Base-by-base conservation (phyloP, 2,113 vertebrate genomes). In the Myrmecophaga tridactyla region DNA sequence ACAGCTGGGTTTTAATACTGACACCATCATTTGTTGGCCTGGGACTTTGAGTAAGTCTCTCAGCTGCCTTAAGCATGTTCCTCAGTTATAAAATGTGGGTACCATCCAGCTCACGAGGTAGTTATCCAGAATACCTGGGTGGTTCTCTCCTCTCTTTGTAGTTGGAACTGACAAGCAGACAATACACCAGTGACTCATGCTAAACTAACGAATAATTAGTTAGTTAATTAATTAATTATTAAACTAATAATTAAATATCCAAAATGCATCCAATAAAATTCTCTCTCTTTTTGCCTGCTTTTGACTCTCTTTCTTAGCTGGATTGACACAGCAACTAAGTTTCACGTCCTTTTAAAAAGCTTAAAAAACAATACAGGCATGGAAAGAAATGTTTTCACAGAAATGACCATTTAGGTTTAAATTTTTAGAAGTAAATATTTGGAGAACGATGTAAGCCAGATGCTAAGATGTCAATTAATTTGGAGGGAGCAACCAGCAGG, bases 381-480 rank as follows among this genome's bases (percentile, higher is more conserved):
- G 43, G 25, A 81, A 80, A 65, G 34, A 86, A 83, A 60, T 48
- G 0, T 82, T 70, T 87, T 60, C 4, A 76, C 53, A 85, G 60
- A 87, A 89, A 92, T 51, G 15, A 41, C 2, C 41, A 41, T 41
- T 87, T 88, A 58, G 20, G 1, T 56, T 94, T 90, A 85, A 85
- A 53, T 87, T 90, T 81, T 84, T 94, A 70, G 13, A 29, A 6
- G 2, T 17, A 56, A 56, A 56, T 56, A 56, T 56, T 51, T 86
- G 20, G 41, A 58, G 2, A 81, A 14, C 72, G 88, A 91, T 92
- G 36, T 46, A 58, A 85, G 21, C 34, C 81, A 86, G 67, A 82
- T 82, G 20, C 62, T 75, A 70, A 95, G 27, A 56, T 56, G 23
- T 92, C 51, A 13, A 8, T 51, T 94, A 89, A 92, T 93, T 83